phyloP scores from a whole-genome alignment of 2,888 invertebrate genomes.

The Gortyna flavago region DNA sequence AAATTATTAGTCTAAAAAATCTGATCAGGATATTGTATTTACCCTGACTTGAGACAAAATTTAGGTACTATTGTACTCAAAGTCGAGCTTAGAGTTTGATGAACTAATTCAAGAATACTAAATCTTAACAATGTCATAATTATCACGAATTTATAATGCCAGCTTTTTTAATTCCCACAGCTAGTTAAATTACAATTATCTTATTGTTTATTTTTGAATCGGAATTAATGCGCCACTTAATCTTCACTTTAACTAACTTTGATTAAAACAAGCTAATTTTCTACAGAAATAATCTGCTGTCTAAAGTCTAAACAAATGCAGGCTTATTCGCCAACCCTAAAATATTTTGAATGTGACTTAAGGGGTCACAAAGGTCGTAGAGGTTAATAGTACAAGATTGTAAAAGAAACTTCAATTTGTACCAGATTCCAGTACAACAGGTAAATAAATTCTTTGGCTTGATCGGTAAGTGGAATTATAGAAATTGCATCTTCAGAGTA shows the following conservation, averaged over 20 bases:
- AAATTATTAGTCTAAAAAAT: neutral
- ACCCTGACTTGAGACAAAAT: neutral
- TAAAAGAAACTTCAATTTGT: conserved; percentile 31
- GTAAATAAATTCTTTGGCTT: conserved; percentile 38
- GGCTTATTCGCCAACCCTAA: conserved; percentile 39
- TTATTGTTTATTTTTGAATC: conserved; percentile 19
- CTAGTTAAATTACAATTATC: conserved; percentile 11
- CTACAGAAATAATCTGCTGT: conserved; percentile 20
- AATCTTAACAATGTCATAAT: neutral
- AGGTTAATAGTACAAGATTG: conserved; percentile 43
- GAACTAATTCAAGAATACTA: neutral
- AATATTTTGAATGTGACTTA: conserved; percentile 35
- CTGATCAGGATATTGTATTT: too few relatives aligned
- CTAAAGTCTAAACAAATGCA: conserved; percentile 21
- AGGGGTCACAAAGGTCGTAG: conserved; percentile 25
- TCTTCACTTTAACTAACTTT: conserved; percentile 1
- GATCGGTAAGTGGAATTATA: conserved; percentile 1
- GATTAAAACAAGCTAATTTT: conserved; percentile 34
- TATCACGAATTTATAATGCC: neutral
- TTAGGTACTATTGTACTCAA: neutral
- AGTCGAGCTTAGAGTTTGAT: neutral
- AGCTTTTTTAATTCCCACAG: conserved; percentile 11
- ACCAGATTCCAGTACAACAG: conserved; percentile 12
- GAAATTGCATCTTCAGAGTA: conserved; percentile 15
- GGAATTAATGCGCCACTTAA: conserved; percentile 29